These are phyloP conservation scores for Plecturocebus donacophilus DNA, from an alignment of 2,113 vertebrate species.

Conservation along the genomic window DNA sequence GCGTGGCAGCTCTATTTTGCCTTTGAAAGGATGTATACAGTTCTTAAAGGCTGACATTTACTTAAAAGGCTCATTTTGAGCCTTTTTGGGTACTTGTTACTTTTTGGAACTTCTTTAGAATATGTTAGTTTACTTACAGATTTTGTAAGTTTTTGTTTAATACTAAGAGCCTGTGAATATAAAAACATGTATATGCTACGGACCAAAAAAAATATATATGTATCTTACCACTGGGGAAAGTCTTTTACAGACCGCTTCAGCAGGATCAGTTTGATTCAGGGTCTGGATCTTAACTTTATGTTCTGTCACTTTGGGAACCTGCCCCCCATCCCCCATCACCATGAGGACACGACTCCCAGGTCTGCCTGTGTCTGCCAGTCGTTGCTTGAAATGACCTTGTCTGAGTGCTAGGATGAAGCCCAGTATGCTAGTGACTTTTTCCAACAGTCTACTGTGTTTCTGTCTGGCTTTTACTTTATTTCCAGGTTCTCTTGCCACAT, in stretches of 20 bases:
- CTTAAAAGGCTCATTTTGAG: not conserved
- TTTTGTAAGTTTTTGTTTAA: not conserved
- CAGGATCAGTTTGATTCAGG: not conserved
- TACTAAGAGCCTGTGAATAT: not conserved
- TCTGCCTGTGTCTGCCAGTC: not conserved
- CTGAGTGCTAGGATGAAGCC: not conserved
- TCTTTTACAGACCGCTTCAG: not conserved
- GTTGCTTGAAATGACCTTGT: not conserved
- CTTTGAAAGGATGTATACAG: too few relatives aligned
- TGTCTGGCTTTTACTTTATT: conserved; percentile 44
- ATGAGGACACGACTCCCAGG: not conserved
- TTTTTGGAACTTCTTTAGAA: not conserved
- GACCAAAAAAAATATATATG: not conserved
- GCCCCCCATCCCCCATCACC: not conserved
- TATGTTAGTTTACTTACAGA: not conserved
- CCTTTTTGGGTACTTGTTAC: not conserved
- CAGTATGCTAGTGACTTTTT: too few relatives aligned
- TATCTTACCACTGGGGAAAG: not conserved
- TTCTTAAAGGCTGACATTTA: not conserved
- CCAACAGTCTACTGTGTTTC: not conserved
- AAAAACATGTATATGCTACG: not conserved
- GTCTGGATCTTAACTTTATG: not conserved
- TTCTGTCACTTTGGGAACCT: not conserved
- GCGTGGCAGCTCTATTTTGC: not conserved
- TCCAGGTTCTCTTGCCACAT: conserved; percentile 78